Conservation (phyloP, 2,113 vertebrate genomes). For the human (Homo sapiens) region DNA sequence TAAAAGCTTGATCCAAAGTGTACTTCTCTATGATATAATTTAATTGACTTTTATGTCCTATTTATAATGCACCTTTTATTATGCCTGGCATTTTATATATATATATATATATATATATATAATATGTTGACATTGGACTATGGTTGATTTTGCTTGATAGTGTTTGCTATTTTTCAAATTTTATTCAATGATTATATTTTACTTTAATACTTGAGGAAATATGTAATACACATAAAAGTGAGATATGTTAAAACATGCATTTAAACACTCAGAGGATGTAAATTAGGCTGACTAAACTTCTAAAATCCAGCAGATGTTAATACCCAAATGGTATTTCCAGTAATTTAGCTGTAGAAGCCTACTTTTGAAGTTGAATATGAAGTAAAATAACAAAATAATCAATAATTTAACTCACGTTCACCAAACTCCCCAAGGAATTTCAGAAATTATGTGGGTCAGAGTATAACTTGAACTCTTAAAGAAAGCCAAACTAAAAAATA, state of each 20-base stretch:
- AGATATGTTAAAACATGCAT: background rate
- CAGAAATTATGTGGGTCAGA: background rate
- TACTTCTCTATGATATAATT: background rate
- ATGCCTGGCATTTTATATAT: background rate
- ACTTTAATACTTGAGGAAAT: background rate
- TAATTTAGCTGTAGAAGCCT: background rate
- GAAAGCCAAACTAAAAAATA: background rate
- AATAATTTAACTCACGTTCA: background rate
- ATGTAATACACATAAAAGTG: background rate
- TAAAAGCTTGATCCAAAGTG: background rate
- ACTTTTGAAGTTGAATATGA: background rate
- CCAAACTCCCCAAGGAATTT: background rate
- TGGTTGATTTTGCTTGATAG: background rate
- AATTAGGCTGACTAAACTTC: background rate
- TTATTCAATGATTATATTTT: background rate
- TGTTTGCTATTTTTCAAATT: background rate
- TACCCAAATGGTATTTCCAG: background rate
- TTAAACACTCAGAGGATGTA: background rate
- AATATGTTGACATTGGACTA: background rate
- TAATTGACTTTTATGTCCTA: slow-evolving; percentile 29
- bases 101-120: background rate
- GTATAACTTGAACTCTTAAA: background rate
- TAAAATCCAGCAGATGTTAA: background rate
- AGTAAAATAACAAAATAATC: background rate
- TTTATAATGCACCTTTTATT: background rate